phyloP scores from a whole-genome alignment of 1,140 invertebrate genomes.

The Oryzaephilus surinamensis region DNA sequence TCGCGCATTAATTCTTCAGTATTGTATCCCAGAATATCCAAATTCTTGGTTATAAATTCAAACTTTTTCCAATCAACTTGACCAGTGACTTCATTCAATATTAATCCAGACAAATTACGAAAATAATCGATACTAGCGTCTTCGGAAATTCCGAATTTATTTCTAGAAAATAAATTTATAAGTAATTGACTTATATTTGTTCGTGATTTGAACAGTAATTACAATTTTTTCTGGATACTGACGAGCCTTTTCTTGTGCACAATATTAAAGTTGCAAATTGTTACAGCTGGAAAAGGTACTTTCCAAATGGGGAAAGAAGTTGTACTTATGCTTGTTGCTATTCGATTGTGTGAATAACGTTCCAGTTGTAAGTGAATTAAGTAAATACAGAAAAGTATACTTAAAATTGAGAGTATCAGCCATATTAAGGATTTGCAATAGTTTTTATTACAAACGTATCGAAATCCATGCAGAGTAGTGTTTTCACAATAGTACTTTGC shows the following conservation, averaged over 20 bases:
- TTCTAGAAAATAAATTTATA: constrained; percentile 4
- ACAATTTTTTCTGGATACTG: too few species aligned
- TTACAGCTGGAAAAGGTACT: constrained; percentile 43
- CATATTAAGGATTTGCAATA: constrained; percentile 8
- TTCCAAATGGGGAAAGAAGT: constrained; percentile 39
- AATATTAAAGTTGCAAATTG: constrained; percentile 43
- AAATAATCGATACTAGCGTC: too few species aligned
- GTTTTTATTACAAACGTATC: constrained; percentile 8
- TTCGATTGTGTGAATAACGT: constrained; percentile 6
- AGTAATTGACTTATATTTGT: constrained; percentile 5
- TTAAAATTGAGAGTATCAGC: constrained; percentile 5
- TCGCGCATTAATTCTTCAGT: too few species aligned
- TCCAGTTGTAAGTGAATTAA: constrained; percentile 9
- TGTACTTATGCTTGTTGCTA: constrained; percentile 36
- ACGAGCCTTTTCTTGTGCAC: constrained; percentile 35
- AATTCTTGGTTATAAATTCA: too few species aligned
- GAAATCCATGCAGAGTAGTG: constrained; percentile 11
- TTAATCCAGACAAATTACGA: too few species aligned
- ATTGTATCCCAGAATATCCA: too few species aligned
- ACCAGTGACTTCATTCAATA: too few species aligned
- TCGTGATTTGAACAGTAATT: too few species aligned
- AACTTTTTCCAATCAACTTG: too few species aligned
- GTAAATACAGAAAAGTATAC: constrained; percentile 7
- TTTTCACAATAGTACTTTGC: constrained; percentile 10
- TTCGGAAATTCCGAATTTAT: too few species aligned